Base-by-base conservation (phyloP, 2,888 invertebrate genomes). In the Drosophila greeni region DNA sequence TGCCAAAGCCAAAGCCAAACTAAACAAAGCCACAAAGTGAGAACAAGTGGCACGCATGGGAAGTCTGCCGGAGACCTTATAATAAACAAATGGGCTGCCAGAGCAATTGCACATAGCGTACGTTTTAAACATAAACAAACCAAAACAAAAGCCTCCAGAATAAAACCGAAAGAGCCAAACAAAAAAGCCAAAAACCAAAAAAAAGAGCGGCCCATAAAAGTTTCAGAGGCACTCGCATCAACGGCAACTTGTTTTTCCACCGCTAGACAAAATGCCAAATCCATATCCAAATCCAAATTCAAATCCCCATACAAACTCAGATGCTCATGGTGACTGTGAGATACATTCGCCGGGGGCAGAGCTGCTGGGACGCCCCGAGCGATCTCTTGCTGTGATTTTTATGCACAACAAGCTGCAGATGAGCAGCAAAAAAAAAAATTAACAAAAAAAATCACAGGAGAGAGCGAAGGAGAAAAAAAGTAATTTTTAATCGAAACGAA, bases 301-400 rank as follows among this genome's bases (percentile, higher is more conserved):
- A 20, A 29, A 48, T 39, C 11, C 14, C 18, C 8, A 31, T 11
- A 18, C 26, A 26, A 20, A 26, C 26, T n/a, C 37, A 37, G 52
- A 52, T 51, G 31, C 37, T 39, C 11, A 6, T 33, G 37, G 26
- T 36, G 48, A 61, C 33, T 59, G 26, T 59, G 47, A 48, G 45
- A 60, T 37, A 45, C 37, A 45, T 59, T 12, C 57, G 34, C 34
- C 47, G 36, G 51, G 62, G 26, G 33, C 29, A 23, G 33, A 7
- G 39, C 29, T n/a, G 53, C 45, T 23, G 53, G 45, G 47, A 43
- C 51, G 45, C 45, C 47, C 31, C 43, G 34, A 24, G 59, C 31
- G 83, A 68, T 59, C 66, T 72, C 80, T 84, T 76, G 82, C 84
- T 84, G 85, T 74, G 85, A 84, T 80, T 85, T 85, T 86, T 82